A percentile compares a stretch with the other conserved stretches of the same genome.
Conservation (phyloP, 2,888 invertebrate genomes). For the Furcula furcula region DNA sequence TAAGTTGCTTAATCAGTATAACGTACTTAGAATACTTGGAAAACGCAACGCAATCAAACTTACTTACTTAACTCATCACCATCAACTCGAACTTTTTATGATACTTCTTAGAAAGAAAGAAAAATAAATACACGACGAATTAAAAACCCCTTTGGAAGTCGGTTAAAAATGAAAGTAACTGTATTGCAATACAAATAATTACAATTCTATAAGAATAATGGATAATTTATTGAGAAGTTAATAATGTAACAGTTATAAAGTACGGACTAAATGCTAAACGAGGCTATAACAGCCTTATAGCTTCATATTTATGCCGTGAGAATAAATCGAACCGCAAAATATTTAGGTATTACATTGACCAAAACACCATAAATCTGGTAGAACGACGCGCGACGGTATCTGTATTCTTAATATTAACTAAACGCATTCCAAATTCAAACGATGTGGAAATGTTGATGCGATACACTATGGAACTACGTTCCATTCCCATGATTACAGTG, state of each 20-base stretch:
- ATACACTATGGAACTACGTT: slow-evolving; percentile 12
- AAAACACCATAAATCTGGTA: slow-evolving; percentile 21
- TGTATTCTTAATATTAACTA: slow-evolving; percentile 18
- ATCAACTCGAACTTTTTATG: too few relatives aligned
- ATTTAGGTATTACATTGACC: slow-evolving; percentile 18
- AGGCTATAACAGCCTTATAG: slow-evolving; percentile 11
- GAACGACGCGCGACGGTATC: slow-evolving; percentile 16
- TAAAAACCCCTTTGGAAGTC: too few relatives aligned
- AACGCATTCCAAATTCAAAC: slow-evolving; percentile 18
- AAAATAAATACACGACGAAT: too few relatives aligned
- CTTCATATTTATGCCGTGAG: slow-evolving; percentile 17
- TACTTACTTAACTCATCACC: too few relatives aligned
- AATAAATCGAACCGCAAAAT: slow-evolving; percentile 19
- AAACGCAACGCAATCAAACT: too few relatives aligned
- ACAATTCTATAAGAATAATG: too few relatives aligned
- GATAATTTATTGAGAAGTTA: too few relatives aligned
- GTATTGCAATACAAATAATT: too few relatives aligned
- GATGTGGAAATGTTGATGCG: slow-evolving; percentile 12
- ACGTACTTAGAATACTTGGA: too few relatives aligned
- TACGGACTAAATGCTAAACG: slow-evolving; percentile 16
- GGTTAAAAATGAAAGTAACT: too few relatives aligned
- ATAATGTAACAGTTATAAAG: slow-evolving; percentile 11
- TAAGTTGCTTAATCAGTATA: too few relatives aligned
- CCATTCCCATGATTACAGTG: slow-evolving; percentile 16
- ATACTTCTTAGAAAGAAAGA: too few relatives aligned